These are phyloP conservation scores for Pogonocichla stellata DNA, from an alignment of 2,113 vertebrate species.

Conservation along the genomic window DNA sequence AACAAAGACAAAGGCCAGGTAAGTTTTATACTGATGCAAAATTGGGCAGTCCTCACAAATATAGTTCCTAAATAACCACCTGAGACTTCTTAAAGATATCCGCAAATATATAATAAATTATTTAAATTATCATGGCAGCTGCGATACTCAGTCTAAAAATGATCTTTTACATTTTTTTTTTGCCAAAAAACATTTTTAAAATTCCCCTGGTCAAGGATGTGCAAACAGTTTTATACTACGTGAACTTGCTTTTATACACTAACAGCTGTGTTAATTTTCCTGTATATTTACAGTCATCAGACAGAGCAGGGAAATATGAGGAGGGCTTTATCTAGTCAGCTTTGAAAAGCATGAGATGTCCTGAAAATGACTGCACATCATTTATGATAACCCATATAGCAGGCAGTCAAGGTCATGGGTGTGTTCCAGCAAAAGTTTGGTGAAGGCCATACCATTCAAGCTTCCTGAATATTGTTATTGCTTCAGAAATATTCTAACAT, in stretches of 20 bases:
- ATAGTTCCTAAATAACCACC: neutral
- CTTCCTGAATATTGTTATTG: neutral
- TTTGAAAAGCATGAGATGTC: neutral
- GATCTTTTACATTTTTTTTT: neutral
- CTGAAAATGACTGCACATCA: neutral
- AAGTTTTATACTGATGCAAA: neutral
- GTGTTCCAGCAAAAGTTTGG: neutral
- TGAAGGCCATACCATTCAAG: neutral
- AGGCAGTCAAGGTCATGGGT: neutral
- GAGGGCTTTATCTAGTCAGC: neutral
- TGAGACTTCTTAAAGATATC: neutral
- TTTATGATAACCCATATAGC: neutral
- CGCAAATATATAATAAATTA: neutral
- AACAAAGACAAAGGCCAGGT: neutral
- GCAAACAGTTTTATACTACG: neutral
- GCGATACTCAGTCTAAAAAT: neutral
- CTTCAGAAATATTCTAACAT: neutral
- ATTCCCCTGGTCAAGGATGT: neutral
- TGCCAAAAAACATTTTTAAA: neutral
- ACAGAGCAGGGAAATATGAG: neutral
- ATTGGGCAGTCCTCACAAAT: neutral
- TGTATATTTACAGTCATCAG: neutral
- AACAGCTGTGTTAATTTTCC: neutral
- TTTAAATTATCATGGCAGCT: neutral
- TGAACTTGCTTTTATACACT: neutral